Evolutionary conservation across 2,888 invertebrate genomes (phyloP).

Genomic region (Ecdyonurus torrentis): DNA sequence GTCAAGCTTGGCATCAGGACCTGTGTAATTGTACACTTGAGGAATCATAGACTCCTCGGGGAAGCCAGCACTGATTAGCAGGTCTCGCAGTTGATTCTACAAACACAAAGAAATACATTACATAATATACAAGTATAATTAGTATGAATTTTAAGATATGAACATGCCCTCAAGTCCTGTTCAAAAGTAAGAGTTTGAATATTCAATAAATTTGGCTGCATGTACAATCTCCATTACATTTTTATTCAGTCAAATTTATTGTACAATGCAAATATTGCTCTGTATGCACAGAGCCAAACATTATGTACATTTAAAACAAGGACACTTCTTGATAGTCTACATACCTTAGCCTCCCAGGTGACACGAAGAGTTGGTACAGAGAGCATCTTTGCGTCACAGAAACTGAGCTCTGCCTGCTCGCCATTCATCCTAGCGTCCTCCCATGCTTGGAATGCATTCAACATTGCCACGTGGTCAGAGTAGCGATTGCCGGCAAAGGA

Average conservation of each 20-base stretch:
- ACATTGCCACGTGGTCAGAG: constrained; percentile 91
- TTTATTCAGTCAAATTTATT: no score
- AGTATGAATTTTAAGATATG: no score
- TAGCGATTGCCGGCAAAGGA: constrained; percentile 70
- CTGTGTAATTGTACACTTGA: constrained; percentile 54
- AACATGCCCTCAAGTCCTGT: no score
- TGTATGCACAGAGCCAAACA: no score
- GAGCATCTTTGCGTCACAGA: constrained; percentile 84
- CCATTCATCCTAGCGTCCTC: constrained; percentile 31
- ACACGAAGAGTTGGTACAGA: constrained; percentile 79
- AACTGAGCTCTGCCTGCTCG: constrained; percentile 50
- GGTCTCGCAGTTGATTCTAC: constrained; percentile 46
- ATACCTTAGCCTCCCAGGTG: constrained; percentile 77
- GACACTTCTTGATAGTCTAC: no score
- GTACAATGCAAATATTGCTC: no score
- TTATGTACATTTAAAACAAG: no score
- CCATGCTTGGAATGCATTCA: constrained; percentile 72
- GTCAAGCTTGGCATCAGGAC: constrained; percentile 64
- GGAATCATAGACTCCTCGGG: constrained; percentile 72
- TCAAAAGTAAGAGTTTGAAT: no score
- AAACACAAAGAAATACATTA: constrained; percentile 15
- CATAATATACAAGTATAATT: no score
- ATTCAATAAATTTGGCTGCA: no score
- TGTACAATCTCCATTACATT: no score
- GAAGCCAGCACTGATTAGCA: constrained; percentile 62